phyloP scores from a whole-genome alignment of 2,113 vertebrate genomes.

The Salvelinus alpinus region DNA sequence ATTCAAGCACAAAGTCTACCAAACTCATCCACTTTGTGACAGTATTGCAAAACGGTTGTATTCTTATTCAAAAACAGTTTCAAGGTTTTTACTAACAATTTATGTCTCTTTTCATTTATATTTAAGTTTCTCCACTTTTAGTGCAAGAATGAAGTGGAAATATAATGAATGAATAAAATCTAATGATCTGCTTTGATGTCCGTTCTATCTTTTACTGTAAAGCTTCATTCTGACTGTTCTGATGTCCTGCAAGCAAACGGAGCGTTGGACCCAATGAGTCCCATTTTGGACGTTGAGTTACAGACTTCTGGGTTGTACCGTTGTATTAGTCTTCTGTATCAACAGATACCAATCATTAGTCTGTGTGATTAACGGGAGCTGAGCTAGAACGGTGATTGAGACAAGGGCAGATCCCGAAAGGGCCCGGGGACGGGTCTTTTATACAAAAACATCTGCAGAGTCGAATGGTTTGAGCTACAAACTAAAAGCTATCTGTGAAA shows the following conservation, averaged over 20 bases:
- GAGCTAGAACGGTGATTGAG: too few relatives aligned
- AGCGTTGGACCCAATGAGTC: not conserved
- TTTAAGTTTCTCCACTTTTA: conserved; percentile 67
- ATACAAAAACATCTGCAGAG: too few relatives aligned
- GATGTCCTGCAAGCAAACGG: not conserved
- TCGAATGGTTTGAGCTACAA: too few relatives aligned
- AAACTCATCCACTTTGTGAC: conserved; percentile 70
- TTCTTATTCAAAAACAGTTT: conserved; percentile 81
- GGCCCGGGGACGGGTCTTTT: too few relatives aligned
- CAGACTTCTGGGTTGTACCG: too few relatives aligned
- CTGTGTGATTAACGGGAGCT: too few relatives aligned
- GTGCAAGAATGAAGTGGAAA: conserved; percentile 63
- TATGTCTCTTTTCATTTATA: conserved; percentile 54
- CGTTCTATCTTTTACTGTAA: conserved; percentile 20
- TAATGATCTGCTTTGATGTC: conserved; percentile 52
- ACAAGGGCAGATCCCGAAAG: too few relatives aligned
- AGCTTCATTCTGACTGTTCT: conserved; percentile 14
- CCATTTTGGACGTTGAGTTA: too few relatives aligned
- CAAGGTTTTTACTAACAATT: conserved; percentile 76
- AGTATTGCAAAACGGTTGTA: conserved; percentile 81
- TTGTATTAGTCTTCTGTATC: too few relatives aligned
- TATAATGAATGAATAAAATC: conserved; percentile 69
- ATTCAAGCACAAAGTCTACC: conserved; percentile 66
- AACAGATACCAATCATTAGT: too few relatives aligned
- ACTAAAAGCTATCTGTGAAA: too few relatives aligned